phyloP scores from a whole-genome alignment of 2,888 invertebrate genomes.

The Spilarctia lutea region DNA sequence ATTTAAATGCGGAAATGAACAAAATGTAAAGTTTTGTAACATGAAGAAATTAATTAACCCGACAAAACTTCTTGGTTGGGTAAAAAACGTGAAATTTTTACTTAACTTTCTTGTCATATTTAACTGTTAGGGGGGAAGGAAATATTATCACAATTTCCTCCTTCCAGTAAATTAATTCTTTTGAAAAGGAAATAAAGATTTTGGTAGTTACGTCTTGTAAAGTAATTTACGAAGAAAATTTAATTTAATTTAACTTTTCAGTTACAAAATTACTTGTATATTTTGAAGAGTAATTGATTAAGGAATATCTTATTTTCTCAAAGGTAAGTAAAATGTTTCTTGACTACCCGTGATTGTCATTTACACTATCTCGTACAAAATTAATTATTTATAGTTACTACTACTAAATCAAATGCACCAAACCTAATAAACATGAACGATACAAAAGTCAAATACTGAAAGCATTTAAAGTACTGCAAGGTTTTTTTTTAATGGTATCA shows the following conservation, averaged over 20 bases:
- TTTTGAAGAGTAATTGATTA: background rate
- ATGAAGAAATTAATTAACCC: conserved; percentile 48
- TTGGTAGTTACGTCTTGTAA: conserved; percentile 16
- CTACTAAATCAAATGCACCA: too few relatives aligned
- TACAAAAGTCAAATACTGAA: background rate
- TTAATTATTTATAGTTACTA: background rate
- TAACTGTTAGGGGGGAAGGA: conserved; percentile 33
- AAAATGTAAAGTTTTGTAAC: conserved; percentile 39
- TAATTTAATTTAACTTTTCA: background rate
- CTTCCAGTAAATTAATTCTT: conserved; percentile 27
- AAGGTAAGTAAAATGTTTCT: background rate
- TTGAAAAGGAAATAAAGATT: conserved; percentile 19
- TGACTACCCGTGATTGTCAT: too few relatives aligned
- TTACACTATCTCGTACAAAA: too few relatives aligned
- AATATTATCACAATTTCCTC: conserved; percentile 39
- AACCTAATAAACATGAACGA: background rate
- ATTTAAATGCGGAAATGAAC: conserved; percentile 33
- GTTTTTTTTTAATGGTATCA: background rate
- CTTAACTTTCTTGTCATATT: conserved; percentile 36
- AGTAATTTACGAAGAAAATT: conserved; percentile 1
- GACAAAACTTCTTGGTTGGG: conserved; percentile 39
- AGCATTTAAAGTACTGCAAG: too few relatives aligned
- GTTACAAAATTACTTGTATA: background rate
- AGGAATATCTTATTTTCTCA: background rate
- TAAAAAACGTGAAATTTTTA: conserved; percentile 42